Conservation (phyloP, 2,797 vertebrate genomes). For the Chelon auratus region DNA sequence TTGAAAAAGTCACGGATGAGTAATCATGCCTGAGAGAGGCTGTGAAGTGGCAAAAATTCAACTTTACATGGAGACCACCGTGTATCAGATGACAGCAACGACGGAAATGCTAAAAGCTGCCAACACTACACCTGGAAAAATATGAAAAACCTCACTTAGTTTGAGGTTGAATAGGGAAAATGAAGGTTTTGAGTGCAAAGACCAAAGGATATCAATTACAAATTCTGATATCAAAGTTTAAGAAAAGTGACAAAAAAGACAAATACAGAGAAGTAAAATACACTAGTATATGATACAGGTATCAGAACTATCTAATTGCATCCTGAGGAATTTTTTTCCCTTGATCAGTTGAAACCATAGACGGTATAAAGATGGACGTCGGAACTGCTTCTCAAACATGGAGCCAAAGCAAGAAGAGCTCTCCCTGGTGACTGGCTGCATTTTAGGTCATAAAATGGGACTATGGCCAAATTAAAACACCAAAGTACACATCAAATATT, state of each 20-base stretch:
- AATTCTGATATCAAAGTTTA: slow-evolving; percentile 1
- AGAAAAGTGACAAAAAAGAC: neutral
- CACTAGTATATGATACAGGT: too few species aligned
- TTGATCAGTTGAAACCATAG: too few species aligned
- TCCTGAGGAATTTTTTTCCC: too few species aligned
- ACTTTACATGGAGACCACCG: slow-evolving; percentile 15
- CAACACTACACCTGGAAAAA: neutral
- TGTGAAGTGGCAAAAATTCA: slow-evolving; percentile 30
- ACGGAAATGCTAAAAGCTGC: slow-evolving; percentile 28
- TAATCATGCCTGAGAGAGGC: slow-evolving; percentile 47
- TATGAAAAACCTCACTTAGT: slow-evolving; percentile 26
- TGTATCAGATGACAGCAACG: slow-evolving; percentile 29
- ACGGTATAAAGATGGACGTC: too few species aligned
- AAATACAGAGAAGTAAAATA: neutral
- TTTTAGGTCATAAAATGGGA: too few species aligned
- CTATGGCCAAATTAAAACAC: too few species aligned
- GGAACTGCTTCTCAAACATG: too few species aligned
- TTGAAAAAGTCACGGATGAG: slow-evolving; percentile 42
- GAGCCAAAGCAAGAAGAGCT: too few species aligned
- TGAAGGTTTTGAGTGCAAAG: neutral
- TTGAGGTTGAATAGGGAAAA: slow-evolving; percentile 12
- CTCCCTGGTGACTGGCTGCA: too few species aligned
- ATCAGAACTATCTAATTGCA: too few species aligned
- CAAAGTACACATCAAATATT: too few species aligned
- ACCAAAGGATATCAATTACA: neutral